Percentiles rank a stretch among this genome's conserved stretches.
Evolutionary conservation across 2,888 invertebrate genomes (phyloP).

Genomic region (Ennomos quercinarius): DNA sequence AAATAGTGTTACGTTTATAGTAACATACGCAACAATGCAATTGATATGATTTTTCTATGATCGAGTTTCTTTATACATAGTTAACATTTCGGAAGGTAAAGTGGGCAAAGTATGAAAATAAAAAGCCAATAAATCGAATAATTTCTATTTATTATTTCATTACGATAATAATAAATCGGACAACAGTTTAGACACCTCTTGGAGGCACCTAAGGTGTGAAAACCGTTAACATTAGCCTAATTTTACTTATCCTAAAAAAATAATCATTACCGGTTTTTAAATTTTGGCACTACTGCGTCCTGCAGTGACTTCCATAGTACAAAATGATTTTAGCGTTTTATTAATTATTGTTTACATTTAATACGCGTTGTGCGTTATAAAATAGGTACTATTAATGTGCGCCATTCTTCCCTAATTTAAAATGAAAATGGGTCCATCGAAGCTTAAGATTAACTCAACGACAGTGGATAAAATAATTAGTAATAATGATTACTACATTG

Average conservation of each 20-base stretch:
- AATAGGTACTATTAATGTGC: background rate
- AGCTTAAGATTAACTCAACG: background rate
- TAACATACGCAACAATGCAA: too few relatives aligned
- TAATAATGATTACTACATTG: background rate
- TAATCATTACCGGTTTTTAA: slow-evolving; percentile 27
- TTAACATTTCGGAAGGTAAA: too few relatives aligned
- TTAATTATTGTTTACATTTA: background rate
- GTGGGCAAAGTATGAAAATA: slow-evolving; percentile 36
- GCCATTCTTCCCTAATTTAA: background rate
- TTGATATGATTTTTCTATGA: too few relatives aligned
- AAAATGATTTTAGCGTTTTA: slow-evolving; percentile 4
- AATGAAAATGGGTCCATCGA: too few relatives aligned
- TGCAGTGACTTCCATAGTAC: slow-evolving; percentile 22
- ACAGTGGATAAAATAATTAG: background rate
- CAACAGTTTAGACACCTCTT: slow-evolving; percentile 79
- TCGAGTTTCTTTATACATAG: too few relatives aligned
- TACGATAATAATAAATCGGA: slow-evolving; percentile 75
- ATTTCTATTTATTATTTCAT: slow-evolving; percentile 78
- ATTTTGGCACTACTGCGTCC: slow-evolving; percentile 47
- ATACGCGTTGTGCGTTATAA: slow-evolving; percentile 19
- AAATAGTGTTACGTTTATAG: too few relatives aligned
- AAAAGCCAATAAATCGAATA: slow-evolving; percentile 66
- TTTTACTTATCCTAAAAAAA: slow-evolving; percentile 36
- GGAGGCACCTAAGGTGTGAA: slow-evolving; percentile 76
- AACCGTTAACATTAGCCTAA: slow-evolving; percentile 70